Conservation (phyloP, 2,113 vertebrate species). For the Pycnonotus jocosus region DNA sequence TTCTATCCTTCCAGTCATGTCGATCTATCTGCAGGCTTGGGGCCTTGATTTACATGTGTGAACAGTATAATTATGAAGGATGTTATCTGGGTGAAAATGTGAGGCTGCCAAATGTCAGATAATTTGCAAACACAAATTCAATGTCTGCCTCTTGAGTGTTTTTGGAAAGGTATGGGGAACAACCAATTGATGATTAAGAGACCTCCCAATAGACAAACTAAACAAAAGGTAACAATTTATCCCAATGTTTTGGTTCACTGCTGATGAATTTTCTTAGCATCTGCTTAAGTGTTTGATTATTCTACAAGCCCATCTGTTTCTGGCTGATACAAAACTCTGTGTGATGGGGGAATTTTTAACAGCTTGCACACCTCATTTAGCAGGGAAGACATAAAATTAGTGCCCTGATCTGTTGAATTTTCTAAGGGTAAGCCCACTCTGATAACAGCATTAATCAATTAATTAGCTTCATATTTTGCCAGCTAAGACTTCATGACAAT, state of each 20-base stretch:
- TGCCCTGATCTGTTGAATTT: constrained; percentile 47
- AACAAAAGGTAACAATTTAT: constrained; percentile 69
- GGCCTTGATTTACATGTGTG: neutral
- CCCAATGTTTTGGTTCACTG: constrained; percentile 58
- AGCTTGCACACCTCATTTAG: constrained; percentile 67
- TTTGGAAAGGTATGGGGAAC: constrained; percentile 1
- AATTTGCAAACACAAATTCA: neutral
- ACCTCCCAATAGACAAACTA: constrained; percentile 47
- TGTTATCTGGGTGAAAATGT: neutral
- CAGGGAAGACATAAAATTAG: constrained; percentile 62
- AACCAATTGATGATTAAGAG: constrained; percentile 28
- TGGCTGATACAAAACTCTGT: constrained; percentile 40
- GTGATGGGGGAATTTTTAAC: constrained; percentile 45
- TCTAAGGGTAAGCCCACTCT: constrained; percentile 38
- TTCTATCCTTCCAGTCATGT: neutral
- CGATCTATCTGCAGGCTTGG: neutral
- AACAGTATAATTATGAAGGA: neutral
- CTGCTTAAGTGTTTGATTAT: constrained; percentile 70
- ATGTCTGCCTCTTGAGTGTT: neutral
- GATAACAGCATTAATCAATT: constrained; percentile 56
- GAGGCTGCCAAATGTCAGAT: neutral
- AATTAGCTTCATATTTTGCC: constrained; percentile 38
- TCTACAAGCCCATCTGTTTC: constrained; percentile 69
- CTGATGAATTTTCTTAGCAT: constrained; percentile 67
- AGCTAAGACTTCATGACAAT: neutral